Conservation (phyloP, 2,797 vertebrate species). For the Lutra lutra region DNA sequence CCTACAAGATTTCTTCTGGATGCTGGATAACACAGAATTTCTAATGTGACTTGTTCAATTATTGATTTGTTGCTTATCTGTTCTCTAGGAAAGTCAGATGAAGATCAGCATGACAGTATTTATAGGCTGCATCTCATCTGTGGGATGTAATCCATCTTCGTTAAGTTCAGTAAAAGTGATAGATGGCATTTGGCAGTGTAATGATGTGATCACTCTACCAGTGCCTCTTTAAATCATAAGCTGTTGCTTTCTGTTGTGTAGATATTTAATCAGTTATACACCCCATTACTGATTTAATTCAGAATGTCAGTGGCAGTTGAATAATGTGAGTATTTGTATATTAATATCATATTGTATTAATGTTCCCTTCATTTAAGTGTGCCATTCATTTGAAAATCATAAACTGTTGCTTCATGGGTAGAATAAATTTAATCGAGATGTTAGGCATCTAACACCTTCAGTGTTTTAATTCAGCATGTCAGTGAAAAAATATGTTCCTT, state of each 20-base stretch:
- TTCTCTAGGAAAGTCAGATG: conserved; percentile 87
- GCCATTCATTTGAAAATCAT: conserved; percentile 87
- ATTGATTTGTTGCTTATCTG: conserved; percentile 86
- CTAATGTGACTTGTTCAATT: conserved; percentile 81
- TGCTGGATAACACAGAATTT: conserved; percentile 57
- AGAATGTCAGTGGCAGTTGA: conserved; percentile 88
- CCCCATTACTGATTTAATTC: conserved; percentile 90
- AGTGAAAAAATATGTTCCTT: conserved; percentile 79
- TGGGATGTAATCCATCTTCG: conserved; percentile 89
- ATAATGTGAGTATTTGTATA: conserved; percentile 88
- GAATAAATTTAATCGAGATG: conserved; percentile 85
- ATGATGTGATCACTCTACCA: conserved; percentile 90
- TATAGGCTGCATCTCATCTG: conserved; percentile 88
- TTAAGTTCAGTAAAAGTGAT: conserved; percentile 92
- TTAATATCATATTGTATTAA: conserved; percentile 89
- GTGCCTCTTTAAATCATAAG: conserved; percentile 89
- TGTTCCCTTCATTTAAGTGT: conserved; percentile 86
- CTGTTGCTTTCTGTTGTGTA: conserved; percentile 89
- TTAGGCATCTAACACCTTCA: conserved; percentile 80
- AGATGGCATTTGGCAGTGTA: conserved; percentile 89
- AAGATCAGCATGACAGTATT: conserved; percentile 89
- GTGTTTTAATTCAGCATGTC: conserved; percentile 82
- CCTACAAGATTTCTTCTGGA: conserved; percentile 39
- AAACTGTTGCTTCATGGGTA: conserved; percentile 85
- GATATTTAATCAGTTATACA: conserved; percentile 90